Evolutionary conservation across 2,888 invertebrate genomes (phyloP).

Genomic region (Drosophila eohydei): DNA sequence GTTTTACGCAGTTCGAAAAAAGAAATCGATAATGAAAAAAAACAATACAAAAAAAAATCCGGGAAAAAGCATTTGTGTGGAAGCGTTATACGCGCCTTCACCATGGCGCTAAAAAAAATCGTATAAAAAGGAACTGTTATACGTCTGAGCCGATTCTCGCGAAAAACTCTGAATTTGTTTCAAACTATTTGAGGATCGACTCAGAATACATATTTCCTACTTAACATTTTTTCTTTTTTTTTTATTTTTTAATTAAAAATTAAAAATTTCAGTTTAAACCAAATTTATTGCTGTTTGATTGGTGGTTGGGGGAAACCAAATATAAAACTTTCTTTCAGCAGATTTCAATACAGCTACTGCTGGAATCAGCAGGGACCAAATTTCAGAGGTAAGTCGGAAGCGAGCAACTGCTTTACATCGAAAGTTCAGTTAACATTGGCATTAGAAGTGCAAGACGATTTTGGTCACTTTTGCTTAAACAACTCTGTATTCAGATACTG

Average conservation of each 20-base stretch:
- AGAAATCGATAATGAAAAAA: conserved; percentile 8
- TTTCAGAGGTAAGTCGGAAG: no score
- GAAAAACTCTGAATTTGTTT: conserved; percentile 6
- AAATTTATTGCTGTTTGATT: neutral
- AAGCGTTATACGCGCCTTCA: conserved; percentile 60
- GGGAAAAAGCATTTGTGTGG: conserved; percentile 26
- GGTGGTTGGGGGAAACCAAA: neutral
- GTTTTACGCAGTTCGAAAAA: conserved; percentile 61
- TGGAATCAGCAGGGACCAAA: neutral
- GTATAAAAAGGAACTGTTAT: conserved; percentile 39
- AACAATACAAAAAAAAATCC: conserved; percentile 7
- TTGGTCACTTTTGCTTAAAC: no score
- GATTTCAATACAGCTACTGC: neutral
- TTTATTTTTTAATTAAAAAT: neutral
- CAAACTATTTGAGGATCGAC: conserved; percentile 4
- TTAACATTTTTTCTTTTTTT: neutral
- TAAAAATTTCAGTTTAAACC: neutral
- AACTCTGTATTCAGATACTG: no score
- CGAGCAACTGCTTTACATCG: no score
- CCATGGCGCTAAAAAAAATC: conserved; percentile 13
- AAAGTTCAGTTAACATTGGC: no score
- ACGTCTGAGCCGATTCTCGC: conserved; percentile 39
- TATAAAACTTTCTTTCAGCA: conserved; percentile 1
- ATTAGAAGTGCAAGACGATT: no score
- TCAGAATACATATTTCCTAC: conserved; percentile 6